phyloP scores from a whole-genome alignment of 2,888 invertebrate genomes.

The Habrosyne pyritoides region DNA sequence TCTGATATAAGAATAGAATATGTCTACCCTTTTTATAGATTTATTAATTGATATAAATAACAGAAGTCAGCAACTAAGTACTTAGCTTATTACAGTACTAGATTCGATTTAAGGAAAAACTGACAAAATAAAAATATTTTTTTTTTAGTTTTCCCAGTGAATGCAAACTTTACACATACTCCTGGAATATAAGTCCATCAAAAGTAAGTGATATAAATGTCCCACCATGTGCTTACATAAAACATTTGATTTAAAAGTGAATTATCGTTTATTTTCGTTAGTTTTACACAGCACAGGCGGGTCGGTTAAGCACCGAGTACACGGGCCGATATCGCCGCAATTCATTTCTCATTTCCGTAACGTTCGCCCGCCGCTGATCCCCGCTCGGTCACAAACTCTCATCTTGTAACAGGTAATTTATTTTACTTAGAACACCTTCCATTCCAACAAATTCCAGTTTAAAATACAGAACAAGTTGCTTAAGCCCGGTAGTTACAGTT shows the following conservation, averaged over 20 bases:
- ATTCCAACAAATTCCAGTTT: constrained; percentile 56
- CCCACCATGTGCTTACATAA: too few species aligned
- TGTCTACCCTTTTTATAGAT: too few species aligned
- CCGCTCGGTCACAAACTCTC: constrained; percentile 53
- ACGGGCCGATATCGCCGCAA: constrained; percentile 52
- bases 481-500: not conserved
- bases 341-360: constrained; percentile 70
- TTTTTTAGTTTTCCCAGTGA: too few species aligned
- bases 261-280: not conserved
- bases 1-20: too few species aligned
- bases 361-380: constrained; percentile 47
- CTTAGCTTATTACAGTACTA: too few species aligned
- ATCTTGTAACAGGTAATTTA: constrained; percentile 63
- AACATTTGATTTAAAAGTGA: not conserved
- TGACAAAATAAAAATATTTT: too few species aligned
- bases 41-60: too few species aligned
- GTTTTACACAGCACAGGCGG: constrained; percentile 21
- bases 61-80: too few species aligned
- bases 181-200: too few species aligned
- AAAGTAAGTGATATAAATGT: not conserved
- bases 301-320: constrained; percentile 33
- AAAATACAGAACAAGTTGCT: constrained; percentile 25
- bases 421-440: constrained; percentile 61
- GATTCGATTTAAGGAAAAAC: too few species aligned
- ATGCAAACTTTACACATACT: too few species aligned